A percentile compares a stretch with the other conserved stretches of the same genome.
Evolutionary conservation across 2,888 invertebrate species (phyloP).

Genomic region (Dermolepida albohirtum): DNA sequence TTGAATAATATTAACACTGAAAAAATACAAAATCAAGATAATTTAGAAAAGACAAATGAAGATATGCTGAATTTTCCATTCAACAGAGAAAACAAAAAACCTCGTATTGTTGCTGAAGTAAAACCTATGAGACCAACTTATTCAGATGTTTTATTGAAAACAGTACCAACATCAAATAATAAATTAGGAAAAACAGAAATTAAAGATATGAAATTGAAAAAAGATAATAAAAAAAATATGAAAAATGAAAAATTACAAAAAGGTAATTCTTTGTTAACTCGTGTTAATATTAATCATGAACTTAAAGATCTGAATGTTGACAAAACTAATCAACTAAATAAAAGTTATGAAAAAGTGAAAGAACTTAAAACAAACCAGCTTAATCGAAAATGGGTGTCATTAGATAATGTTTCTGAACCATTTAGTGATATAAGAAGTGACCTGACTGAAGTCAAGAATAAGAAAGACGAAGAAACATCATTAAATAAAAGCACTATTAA

Average conservation of each 20-base stretch:
- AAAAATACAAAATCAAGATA: slow-evolving; percentile 34
- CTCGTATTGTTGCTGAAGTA: slow-evolving; percentile 84
- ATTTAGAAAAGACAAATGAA: slow-evolving; percentile 51
- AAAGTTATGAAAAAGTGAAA: slow-evolving; percentile 54
- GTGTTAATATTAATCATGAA: slow-evolving; percentile 70
- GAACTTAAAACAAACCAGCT: slow-evolving; percentile 63
- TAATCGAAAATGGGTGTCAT: slow-evolving; percentile 71
- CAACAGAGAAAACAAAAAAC: slow-evolving; percentile 69
- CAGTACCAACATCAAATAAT: slow-evolving; percentile 63
- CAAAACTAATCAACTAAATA: slow-evolving; percentile 47
- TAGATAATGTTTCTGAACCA: slow-evolving; percentile 68
- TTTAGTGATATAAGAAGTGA: slow-evolving; percentile 64
- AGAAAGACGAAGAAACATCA: slow-evolving; percentile 61
- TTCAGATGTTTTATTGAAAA: slow-evolving; percentile 85
- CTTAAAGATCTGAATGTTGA: slow-evolving; percentile 61
- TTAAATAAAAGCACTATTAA: slow-evolving; percentile 67
- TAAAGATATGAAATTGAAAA: slow-evolving; percentile 62
- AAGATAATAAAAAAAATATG: slow-evolving; percentile 62
- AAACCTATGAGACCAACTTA: slow-evolving; percentile 89
- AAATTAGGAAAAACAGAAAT: slow-evolving; percentile 62
- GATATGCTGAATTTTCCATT: slow-evolving; percentile 65
- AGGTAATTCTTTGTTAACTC: slow-evolving; percentile 60
- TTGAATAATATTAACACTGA: slow-evolving; percentile 43
- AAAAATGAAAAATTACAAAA: slow-evolving; percentile 64
- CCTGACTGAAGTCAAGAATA: slow-evolving; percentile 58